Evolutionary conservation across 2,797 vertebrate genomes (phyloP).

Genomic region (Acomys russatus): DNA sequence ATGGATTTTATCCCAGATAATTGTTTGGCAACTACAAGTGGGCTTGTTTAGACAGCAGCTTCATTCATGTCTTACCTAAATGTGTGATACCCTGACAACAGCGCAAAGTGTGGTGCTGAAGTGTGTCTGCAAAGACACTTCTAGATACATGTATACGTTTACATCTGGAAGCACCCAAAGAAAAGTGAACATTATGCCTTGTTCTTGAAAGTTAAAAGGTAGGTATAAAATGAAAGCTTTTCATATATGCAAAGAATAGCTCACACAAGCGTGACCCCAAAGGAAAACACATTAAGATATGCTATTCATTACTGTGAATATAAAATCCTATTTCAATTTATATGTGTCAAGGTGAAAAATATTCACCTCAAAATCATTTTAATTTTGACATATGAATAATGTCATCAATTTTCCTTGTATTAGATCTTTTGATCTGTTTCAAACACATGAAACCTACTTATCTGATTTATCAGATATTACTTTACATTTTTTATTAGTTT

Average conservation of each 20-base stretch:
- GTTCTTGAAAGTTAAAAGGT: not conserved
- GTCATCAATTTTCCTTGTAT: not conserved
- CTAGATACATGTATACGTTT: not conserved
- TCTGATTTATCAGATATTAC: not conserved
- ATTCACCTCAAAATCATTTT: not conserved
- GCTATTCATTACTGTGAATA: not conserved
- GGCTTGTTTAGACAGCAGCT: not conserved
- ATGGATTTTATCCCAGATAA: constrained; percentile 1
- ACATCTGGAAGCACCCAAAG: not conserved
- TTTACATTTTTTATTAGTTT: not conserved
- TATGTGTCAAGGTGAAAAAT: constrained; percentile 39
- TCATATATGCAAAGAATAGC: not conserved
- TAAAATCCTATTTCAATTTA: not conserved
- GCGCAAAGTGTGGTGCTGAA: not conserved
- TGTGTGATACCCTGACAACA: not conserved
- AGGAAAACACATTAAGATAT: not conserved
- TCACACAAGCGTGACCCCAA: not conserved
- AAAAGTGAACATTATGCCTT: not conserved
- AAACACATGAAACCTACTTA: not conserved
- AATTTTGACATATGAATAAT: constrained; percentile 43
- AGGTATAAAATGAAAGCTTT: not conserved
- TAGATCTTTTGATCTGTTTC: not conserved
- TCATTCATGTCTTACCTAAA: not conserved
- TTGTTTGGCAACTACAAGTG: not conserved
- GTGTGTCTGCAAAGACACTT: not conserved